phyloP scores from a whole-genome alignment of 1,140 invertebrate genomes.

The Asobara japonica region DNA sequence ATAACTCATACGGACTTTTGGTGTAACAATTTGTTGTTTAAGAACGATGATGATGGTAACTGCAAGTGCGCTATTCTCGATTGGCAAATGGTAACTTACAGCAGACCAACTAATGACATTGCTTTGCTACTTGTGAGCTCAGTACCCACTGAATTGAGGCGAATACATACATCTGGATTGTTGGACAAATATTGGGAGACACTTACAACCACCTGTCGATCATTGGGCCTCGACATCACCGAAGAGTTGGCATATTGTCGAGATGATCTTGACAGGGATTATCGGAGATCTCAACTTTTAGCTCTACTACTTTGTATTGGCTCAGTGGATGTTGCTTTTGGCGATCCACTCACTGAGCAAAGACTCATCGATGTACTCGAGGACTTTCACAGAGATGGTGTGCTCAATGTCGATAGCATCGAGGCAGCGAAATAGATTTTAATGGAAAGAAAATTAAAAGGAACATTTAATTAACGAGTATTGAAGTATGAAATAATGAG shows the following conservation, averaged over 20 bases:
- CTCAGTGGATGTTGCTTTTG: slow-evolving; percentile 79
- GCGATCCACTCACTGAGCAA: slow-evolving; percentile 76
- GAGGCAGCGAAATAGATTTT: slow-evolving; percentile 30
- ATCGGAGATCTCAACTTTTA: slow-evolving; percentile 75
- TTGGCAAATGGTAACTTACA: slow-evolving; percentile 87
- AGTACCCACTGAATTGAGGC: slow-evolving; percentile 74
- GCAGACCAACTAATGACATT: slow-evolving; percentile 80
- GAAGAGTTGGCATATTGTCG: slow-evolving; percentile 69
- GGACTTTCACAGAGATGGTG: slow-evolving; percentile 71
- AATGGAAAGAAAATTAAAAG: neutral
- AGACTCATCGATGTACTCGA: slow-evolving; percentile 71
- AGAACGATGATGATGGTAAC: slow-evolving; percentile 63
- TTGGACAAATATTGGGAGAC: slow-evolving; percentile 77
- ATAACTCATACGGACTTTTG: slow-evolving; percentile 85
- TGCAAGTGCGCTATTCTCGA: slow-evolving; percentile 76
- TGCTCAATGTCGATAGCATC: slow-evolving; percentile 58
- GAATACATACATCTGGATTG: slow-evolving; percentile 70
- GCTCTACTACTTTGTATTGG: slow-evolving; percentile 81
- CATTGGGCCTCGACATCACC: slow-evolving; percentile 71
- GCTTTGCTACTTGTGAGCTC: slow-evolving; percentile 83
- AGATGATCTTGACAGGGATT: slow-evolving; percentile 71
- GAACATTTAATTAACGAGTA: neutral
- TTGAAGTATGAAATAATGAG: neutral
- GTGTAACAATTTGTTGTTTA: slow-evolving; percentile 83
- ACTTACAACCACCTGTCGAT: slow-evolving; percentile 68